Evolutionary conservation across 2,888 invertebrate genomes (phyloP).

Genomic region (Notodromas monacha): DNA sequence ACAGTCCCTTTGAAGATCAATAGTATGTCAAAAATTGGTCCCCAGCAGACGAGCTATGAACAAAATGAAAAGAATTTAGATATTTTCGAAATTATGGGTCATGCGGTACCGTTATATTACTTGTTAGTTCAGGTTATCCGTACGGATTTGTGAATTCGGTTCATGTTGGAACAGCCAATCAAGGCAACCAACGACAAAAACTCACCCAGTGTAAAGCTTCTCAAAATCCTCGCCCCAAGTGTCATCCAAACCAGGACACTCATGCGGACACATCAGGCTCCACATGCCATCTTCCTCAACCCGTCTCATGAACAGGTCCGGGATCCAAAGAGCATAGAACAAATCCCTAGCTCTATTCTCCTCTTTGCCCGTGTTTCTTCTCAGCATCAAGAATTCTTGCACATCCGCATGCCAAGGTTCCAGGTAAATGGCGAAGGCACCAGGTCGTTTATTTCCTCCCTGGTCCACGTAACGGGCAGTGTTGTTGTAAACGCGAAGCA

Average conservation of each 20-base stretch:
- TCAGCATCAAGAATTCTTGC: slow-evolving; percentile 70
- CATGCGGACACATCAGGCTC: slow-evolving; percentile 89
- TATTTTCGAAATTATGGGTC: too few relatives aligned
- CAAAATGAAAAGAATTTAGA: too few relatives aligned
- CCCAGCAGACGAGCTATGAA: too few relatives aligned
- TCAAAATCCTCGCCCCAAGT: slow-evolving; percentile 88
- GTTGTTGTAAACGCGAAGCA: slow-evolving; percentile 77
- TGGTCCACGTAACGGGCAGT: slow-evolving; percentile 89
- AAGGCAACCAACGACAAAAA: slow-evolving; percentile 5
- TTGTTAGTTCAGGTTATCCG: too few relatives aligned
- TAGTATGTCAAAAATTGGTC: too few relatives aligned
- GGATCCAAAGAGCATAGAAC: slow-evolving; percentile 90
- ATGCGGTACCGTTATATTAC: too few relatives aligned
- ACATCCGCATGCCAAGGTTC: slow-evolving; percentile 98
- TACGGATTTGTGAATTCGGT: too few relatives aligned
- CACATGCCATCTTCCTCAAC: slow-evolving; percentile 50
- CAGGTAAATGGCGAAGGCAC: slow-evolving; percentile 84
- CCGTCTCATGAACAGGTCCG: slow-evolving; percentile 88
- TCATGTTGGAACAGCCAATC: too few relatives aligned
- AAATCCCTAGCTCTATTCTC: slow-evolving; percentile 74
- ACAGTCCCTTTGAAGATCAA: too few relatives aligned
- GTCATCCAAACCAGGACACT: slow-evolving; percentile 59
- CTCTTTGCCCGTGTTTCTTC: slow-evolving; percentile 79
- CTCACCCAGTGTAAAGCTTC: slow-evolving; percentile 35
- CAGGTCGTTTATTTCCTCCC: slow-evolving; percentile 83